Percentiles rank a stretch among this genome's conserved stretches.
phyloP scores from a whole-genome alignment of 2,797 vertebrate species.

The Rhabdomys pumilio region DNA sequence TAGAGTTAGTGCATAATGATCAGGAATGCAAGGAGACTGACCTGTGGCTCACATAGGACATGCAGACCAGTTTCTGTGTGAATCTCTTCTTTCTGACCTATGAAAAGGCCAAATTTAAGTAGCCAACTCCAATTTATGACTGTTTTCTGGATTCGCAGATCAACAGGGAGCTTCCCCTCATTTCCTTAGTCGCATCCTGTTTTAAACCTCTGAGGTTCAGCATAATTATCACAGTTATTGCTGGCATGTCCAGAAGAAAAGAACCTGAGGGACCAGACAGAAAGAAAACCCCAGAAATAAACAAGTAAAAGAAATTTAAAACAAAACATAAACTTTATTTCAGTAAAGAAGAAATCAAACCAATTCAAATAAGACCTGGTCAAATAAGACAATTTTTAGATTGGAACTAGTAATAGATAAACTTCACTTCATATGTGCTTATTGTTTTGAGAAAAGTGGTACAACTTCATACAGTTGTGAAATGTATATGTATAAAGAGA shows the following conservation, averaged over 20 bases:
- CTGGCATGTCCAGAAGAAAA: background rate
- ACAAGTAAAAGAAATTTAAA: background rate
- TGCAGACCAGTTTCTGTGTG: background rate
- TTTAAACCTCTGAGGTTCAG: background rate
- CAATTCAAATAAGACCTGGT: background rate
- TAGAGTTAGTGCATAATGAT: background rate
- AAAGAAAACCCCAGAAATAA: background rate
- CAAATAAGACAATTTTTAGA: background rate
- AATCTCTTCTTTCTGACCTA: background rate
- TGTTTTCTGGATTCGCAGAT: background rate
- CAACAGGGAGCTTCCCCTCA: background rate
- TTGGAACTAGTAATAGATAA: background rate
- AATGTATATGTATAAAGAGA: background rate
- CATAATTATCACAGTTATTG: background rate
- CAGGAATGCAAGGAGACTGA: background rate
- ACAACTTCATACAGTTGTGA: background rate
- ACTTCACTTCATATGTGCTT: background rate
- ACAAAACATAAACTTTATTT: background rate
- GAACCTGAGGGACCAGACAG: background rate
- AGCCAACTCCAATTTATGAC: background rate
- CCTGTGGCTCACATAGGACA: background rate
- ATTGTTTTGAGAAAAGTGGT: background rate
- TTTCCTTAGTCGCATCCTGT: constrained; percentile 24
- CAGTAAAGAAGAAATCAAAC: background rate
- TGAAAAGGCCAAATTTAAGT: background rate